A percentile compares a stretch with the other conserved stretches of the same genome.
Conservation (phyloP, 2,888 invertebrate genomes). For the Antheraea yamamai region DNA sequence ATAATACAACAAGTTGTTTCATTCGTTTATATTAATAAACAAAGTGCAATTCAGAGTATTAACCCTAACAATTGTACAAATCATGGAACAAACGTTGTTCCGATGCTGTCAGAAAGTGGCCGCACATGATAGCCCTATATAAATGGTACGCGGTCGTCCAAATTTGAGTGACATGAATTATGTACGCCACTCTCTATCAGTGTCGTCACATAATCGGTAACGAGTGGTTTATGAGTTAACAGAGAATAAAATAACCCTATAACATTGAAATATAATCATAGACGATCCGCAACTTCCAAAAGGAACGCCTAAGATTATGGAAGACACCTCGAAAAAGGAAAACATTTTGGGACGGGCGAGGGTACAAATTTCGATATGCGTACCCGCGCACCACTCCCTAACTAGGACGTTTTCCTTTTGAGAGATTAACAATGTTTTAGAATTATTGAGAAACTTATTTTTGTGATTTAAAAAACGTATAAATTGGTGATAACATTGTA, state of each 20-base stretch:
- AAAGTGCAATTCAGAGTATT: conserved; percentile 83
- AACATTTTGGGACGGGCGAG: conserved; percentile 67
- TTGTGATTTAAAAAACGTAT: neutral
- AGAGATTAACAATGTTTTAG: conserved; percentile 63
- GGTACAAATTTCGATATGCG: conserved; percentile 60
- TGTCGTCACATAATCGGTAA: conserved; percentile 65
- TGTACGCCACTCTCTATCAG: conserved; percentile 57
- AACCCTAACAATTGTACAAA: conserved; percentile 81
- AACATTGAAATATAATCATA: conserved; percentile 65
- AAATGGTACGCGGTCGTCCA: conserved; percentile 39
- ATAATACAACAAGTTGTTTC: conserved; percentile 61
- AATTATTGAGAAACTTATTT: neutral
- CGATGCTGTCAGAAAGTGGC: conserved; percentile 56
- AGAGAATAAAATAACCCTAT: conserved; percentile 51
- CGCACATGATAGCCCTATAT: conserved; percentile 42
- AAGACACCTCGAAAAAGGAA: conserved; percentile 61
- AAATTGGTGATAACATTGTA: neutral
- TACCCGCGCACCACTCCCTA: conserved; percentile 65
- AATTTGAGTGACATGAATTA: conserved; percentile 26
- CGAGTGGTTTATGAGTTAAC: conserved; percentile 60
- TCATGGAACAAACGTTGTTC: conserved; percentile 67
- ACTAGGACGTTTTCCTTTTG: conserved; percentile 67
- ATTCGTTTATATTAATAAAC: conserved; percentile 83
- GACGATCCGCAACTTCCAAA: conserved; percentile 77
- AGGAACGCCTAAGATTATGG: conserved; percentile 64